phyloP scores from a whole-genome alignment of 2,888 invertebrate genomes.

The Limnephilus lunatus region DNA sequence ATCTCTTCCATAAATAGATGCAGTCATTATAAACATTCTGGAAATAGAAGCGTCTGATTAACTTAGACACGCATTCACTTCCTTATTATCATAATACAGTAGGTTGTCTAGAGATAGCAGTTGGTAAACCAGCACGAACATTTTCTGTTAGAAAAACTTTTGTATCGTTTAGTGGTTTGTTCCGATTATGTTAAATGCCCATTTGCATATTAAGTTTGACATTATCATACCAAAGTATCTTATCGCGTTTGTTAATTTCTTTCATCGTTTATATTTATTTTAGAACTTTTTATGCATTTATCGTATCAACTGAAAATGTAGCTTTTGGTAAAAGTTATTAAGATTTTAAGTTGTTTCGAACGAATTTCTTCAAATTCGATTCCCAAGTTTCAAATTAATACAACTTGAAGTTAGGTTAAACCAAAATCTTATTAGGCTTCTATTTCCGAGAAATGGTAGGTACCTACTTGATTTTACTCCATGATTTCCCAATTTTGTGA shows the following conservation, averaged over 20 bases:
- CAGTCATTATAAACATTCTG: neutral
- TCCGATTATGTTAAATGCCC: neutral
- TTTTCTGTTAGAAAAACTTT: neutral
- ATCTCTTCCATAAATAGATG: neutral
- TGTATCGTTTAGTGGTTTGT: neutral
- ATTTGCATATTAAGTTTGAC: neutral
- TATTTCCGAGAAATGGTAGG: neutral
- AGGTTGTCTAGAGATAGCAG: neutral
- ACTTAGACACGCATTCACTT: neutral
- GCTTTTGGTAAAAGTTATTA: neutral
- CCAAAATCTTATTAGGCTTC: too few relatives aligned
- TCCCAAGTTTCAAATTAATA: neutral
- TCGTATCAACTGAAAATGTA: neutral
- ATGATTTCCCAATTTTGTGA: neutral
- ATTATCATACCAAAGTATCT: neutral
- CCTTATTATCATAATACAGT: neutral
- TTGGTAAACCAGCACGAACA: neutral
- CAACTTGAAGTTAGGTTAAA: neutral
- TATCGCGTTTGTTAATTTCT: neutral
- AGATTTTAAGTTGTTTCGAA: slow-evolving; percentile 17
- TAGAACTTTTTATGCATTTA: neutral
- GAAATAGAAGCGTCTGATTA: neutral
- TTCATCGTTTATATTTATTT: neutral
- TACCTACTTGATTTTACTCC: neutral
- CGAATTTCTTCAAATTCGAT: neutral